Base-by-base conservation (phyloP, 2,888 invertebrate species). In the Micoletzkya japonica region DNA sequence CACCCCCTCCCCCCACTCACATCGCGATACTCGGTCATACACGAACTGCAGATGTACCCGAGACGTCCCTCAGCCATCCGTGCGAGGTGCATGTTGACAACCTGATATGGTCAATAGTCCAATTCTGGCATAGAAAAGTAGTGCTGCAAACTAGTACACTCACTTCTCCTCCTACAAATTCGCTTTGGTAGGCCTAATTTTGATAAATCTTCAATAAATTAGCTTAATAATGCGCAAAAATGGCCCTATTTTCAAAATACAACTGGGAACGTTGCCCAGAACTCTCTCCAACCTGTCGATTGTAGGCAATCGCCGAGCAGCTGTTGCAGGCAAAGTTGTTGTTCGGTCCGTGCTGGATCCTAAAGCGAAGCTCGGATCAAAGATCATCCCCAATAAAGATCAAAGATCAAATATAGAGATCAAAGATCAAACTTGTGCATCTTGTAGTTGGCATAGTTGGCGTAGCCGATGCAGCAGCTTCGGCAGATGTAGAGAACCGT, bases 261-360 rank as follows among this genome's bases (percentile, higher is more conserved):
- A n/a, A n/a, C n/a, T n/a, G n/a, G n/a, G n/a, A n/a, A n/a, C n/a
- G n/a, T n/a, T n/a, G n/a, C n/a, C n/a, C n/a, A n/a, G n/a, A n/a
- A n/a, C n/a, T 28, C 20, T 20, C 30, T 4, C 39, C n/a, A 17
- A 63, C 63, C 63, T 63, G 37, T 17, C 14, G 14, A 20, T 66
- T 66, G 54, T 66, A 66, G 1, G 64, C 64, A 28, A 26, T 20
- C 44, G 44, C 54, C 2, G 64, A 52, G 54, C 64, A 66, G 1
- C 36, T 14, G 32, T 66, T 37, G 54, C 64, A 66, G 36, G 34
- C 36, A 20, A 37, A 37, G 20, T 30, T n/a, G 4, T 14, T 34
- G 28, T 66, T 30, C 4, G 37, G 7, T 7, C 26, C 36, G 64
- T 66, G 64, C 64, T 66, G 64, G 26, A n/a, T 36, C 4, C 64